Evolutionary conservation across 2,797 vertebrate genomes (phyloP), one percentile per base, ranked within the genome.

Genomic region (Channallabes apus): DNA sequence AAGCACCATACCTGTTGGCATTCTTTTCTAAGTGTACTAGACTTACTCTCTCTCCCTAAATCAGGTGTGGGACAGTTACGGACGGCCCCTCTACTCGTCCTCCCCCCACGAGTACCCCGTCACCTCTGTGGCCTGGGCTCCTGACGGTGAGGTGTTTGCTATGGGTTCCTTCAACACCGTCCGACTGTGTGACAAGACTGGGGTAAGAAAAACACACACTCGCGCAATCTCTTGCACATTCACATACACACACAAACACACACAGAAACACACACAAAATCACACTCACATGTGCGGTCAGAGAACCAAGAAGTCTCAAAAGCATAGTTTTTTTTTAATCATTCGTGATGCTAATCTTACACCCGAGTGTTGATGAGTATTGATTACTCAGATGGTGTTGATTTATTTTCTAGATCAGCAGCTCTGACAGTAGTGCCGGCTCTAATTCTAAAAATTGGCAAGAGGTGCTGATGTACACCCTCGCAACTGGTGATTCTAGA

Each of bases 61-160:
- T 71, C 91, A 99, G 98, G 97, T 99, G 0, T 99, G 98, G 98
- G 97, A 99, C 93, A 97, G 97, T 90, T 99, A 96, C 35, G 97
- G 98, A 0, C 94, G 95, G 2, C 89, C 91, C 1, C 94, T 99
- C 17, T 98, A 96, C 90, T 95, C 82, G n/a, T 98, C 97, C 0
- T 91, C 94, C 12, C 88, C 92, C 62, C 96, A 98, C 1, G 97
- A 99, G 41, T 97, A 97, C 90, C 97, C 97, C 3, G 85, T 99
- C 89, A 99, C 97, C 0, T 96, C 97, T 32, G 85, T 99, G 86
- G 95, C 97, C 90, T 99, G 98, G 98, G 95, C 97, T 83, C 95
- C 94, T 77, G 96, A 98, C 87, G 98, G 98, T 41, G 96, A 98
- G 82, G 88, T 98, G 64, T 99, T 99, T 90, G 96, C 98, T 0